Evolutionary conservation across 2,797 vertebrate genomes (phyloP).

Genomic region (Calcarius lapponicus): DNA sequence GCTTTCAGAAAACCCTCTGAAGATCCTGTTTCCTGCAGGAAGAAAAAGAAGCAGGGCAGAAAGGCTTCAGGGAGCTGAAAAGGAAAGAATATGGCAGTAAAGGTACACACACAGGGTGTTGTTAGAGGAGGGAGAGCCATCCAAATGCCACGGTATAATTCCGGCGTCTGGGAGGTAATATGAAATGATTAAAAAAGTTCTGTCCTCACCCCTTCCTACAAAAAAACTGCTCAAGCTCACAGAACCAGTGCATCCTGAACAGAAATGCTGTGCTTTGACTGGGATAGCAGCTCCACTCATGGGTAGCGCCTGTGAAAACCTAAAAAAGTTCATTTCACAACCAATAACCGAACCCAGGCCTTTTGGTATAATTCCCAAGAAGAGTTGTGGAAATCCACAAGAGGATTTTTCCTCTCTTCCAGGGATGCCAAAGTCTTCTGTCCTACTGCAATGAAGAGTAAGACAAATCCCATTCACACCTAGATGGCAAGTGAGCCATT

Average conservation of each 20-base stretch:
- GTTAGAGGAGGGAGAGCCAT: not conserved
- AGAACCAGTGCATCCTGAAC: not conserved
- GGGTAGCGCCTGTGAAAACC: fast-evolving
- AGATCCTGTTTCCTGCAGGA: slow-evolving; percentile 71
- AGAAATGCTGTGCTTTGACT: not conserved
- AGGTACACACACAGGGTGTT: not conserved
- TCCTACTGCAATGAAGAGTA: not conserved
- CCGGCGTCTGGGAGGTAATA: not conserved
- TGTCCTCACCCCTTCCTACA: not conserved
- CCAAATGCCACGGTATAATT: not conserved
- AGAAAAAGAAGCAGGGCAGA: slow-evolving; percentile 53
- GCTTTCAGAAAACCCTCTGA: slow-evolving; percentile 73
- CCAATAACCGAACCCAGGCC: fast-evolving
- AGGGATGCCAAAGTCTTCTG: not conserved
- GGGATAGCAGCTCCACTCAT: not conserved
- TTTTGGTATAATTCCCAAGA: not conserved
- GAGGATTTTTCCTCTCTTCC: not conserved
- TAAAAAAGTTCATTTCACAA: not conserved
- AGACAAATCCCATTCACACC: not conserved
- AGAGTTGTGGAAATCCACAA: not conserved
- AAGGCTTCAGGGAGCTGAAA: slow-evolving; percentile 52
- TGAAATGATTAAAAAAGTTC: not conserved
- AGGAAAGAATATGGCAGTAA: slow-evolving; percentile 66
- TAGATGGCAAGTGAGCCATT: not conserved
- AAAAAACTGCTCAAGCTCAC: not conserved